Evolutionary conservation across 2,113 vertebrate species (phyloP), one percentile per base, ranked within the genome.

Genomic region (Pyrgilauda ruficollis): DNA sequence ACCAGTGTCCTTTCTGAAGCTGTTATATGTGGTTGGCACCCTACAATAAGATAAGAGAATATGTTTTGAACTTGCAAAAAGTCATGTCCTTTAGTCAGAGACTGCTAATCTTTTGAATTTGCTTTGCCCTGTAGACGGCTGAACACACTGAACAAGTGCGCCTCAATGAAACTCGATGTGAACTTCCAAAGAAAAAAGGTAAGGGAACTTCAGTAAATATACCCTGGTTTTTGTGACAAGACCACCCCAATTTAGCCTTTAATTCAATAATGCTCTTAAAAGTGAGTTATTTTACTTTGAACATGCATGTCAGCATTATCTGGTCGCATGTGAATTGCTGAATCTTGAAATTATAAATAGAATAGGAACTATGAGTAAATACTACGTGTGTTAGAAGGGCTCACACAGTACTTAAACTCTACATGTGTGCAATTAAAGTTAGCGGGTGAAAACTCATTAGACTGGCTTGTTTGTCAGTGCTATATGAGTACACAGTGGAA

Each of bases 161-260:
- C 99, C 98, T 99, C 99, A 97, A 99, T 99, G 99, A 99, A 99
- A 98, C 98, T 99, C 96, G 99, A 99, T 97, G 98, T 99, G 97
- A 99, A 98, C 98, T 98, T 99, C 95, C 98, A 98, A 97, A 99
- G 98, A 96, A 99, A 99, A 98, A 99, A 99, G 98, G 99, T 99
- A 98, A 98, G 98, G 92, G 44, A 55, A 77, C 30, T 27, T 94
- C 62, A 23, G 19, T 10, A 95, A 93, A 76, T 59, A 15, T 53
- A 50, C 47, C 15, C 66, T 37, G 12, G 44, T 41, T 75, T 89
- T 88, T 81, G 46, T 83, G 52, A 61, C 78, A 66, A 82, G 47
- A 92, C 22, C 22, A 62, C n/a, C 41, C 35, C 35, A 68, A 20
- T 64, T 84, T 43, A 79, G n/a, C 30, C 33, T 86, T 50, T 63